Conservation (phyloP, 1,140 invertebrate genomes). For the Zaprionus capensis region DNA sequence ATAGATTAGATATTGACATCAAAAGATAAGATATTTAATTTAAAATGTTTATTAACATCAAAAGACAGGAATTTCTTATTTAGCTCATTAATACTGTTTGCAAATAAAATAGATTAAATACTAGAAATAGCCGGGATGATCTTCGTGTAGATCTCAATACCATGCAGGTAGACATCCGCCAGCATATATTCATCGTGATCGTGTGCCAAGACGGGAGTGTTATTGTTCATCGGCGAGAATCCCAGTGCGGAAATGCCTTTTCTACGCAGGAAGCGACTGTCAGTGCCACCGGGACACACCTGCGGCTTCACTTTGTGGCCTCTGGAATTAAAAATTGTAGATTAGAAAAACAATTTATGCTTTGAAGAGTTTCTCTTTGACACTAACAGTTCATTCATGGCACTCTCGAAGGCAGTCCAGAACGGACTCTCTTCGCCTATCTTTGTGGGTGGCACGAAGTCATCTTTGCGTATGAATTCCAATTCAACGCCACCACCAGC, state of each 20-base stretch:
- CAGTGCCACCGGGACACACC: constrained; percentile 92
- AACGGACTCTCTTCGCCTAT: constrained; percentile 89
- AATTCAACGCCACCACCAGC: constrained; percentile 91
- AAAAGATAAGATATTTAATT: background rate
- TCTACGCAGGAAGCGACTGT: constrained; percentile 88
- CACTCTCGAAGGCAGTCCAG: constrained; percentile 91
- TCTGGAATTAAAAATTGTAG: constrained; percentile 18
- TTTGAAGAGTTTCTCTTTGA: background rate
- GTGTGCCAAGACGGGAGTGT: constrained; percentile 89
- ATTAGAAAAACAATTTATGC: background rate
- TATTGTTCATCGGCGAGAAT: constrained; percentile 90
- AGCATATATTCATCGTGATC: constrained; percentile 91
- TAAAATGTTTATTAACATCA: background rate
- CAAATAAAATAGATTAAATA: constrained; percentile 39
- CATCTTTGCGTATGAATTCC: constrained; percentile 89
- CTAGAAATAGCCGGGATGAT: constrained; percentile 86
- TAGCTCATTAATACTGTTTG: background rate
- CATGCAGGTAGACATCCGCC: constrained; percentile 88
- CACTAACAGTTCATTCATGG: constrained; percentile 86
- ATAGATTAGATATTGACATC: background rate
- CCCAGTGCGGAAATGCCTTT: constrained; percentile 86
- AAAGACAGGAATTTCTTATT: background rate
- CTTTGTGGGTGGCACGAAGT: constrained; percentile 87
- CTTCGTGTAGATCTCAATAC: constrained; percentile 88
- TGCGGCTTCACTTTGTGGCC: constrained; percentile 86